These are phyloP conservation scores for Eledona agricola DNA, from an alignment of 2,888 invertebrate species.

Conservation along the genomic window DNA sequence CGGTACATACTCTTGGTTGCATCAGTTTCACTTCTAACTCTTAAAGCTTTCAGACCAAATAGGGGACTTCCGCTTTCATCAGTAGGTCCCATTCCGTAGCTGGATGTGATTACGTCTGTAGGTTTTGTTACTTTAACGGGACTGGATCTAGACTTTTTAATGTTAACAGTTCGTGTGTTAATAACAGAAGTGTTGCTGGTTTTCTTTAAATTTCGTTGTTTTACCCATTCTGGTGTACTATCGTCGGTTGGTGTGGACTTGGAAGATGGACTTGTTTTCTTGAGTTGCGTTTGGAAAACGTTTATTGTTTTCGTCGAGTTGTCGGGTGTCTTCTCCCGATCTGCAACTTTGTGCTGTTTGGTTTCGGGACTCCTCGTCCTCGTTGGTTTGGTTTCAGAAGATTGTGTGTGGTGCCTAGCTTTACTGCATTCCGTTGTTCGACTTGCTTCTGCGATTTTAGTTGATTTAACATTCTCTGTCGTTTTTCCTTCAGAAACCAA, in stretches of 20 bases:
- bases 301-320: conserved; percentile 41
- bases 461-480: conserved; percentile 45
- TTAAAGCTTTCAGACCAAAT: conserved; percentile 80
- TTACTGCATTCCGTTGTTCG: conserved; percentile 35
- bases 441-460: conserved; percentile 37
- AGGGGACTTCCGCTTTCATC: conserved; percentile 82
- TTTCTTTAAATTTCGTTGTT: conserved; percentile 69
- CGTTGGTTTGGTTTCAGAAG: conserved; percentile 37
- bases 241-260: conserved; percentile 63
- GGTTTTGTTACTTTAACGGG: conserved; percentile 58
- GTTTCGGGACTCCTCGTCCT: conserved; percentile 38
- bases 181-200: conserved; percentile 55
- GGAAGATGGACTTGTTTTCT: conserved; percentile 56
- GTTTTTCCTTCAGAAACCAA: conserved; percentile 59
- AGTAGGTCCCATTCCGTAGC: conserved; percentile 84
- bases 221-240: conserved; percentile 72
- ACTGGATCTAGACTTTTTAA: conserved; percentile 56
- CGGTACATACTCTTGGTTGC: conserved; percentile 70
- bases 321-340: conserved; percentile 51
- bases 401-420: conserved; percentile 12
- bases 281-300: conserved; percentile 50
- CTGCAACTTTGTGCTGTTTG: conserved; percentile 58
- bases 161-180: conserved; percentile 40
- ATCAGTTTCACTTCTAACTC: conserved; percentile 67
- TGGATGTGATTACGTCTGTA: conserved; percentile 77